Conservation (phyloP, 2,797 vertebrate species). For the Argyrosomus regius region DNA sequence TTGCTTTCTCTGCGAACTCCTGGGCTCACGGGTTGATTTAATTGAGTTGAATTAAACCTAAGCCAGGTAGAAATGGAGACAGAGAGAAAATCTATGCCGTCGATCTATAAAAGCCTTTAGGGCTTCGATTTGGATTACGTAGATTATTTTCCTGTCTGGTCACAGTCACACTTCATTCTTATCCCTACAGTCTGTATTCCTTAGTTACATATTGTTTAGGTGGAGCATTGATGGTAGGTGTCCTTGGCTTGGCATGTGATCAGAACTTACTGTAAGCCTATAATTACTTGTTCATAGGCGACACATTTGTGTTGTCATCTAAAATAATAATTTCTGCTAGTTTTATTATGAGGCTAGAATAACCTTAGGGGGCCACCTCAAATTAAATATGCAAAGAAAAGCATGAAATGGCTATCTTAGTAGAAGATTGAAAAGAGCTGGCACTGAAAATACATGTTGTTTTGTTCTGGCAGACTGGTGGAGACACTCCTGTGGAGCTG, state of each 20-base stretch:
- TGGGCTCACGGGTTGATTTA: conserved; percentile 84
- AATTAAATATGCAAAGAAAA: conserved; percentile 8
- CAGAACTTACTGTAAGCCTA: conserved; percentile 2
- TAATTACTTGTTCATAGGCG: not conserved
- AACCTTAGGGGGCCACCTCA: not conserved
- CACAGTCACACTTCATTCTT: conserved; percentile 82
- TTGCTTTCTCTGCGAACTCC: conserved; percentile 80
- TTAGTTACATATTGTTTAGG: conserved; percentile 67
- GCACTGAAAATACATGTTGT: conserved; percentile 60
- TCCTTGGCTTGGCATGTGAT: conserved; percentile 6
- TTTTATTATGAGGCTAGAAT: conserved; percentile 1
- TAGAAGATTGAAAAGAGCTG: conserved; percentile 35
- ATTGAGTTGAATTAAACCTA: conserved; percentile 88
- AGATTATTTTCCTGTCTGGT: conserved; percentile 85
- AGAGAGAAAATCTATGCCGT: conserved; percentile 84
- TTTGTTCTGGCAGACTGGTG: conserved; percentile 67
- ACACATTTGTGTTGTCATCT: conserved; percentile 18
- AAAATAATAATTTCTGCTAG: conserved; percentile 13
- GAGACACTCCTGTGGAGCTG: conserved; percentile 75
- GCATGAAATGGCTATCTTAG: not conserved
- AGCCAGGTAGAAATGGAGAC: conserved; percentile 85
- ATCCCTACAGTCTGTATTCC: conserved; percentile 60
- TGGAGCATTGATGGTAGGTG: conserved; percentile 16
- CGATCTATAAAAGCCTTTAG: conserved; percentile 89
- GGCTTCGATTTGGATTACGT: conserved; percentile 86